These are phyloP conservation scores for Lutjanus argentimaculatus DNA, from an alignment of 2,797 vertebrate species.

Conservation along the genomic window DNA sequence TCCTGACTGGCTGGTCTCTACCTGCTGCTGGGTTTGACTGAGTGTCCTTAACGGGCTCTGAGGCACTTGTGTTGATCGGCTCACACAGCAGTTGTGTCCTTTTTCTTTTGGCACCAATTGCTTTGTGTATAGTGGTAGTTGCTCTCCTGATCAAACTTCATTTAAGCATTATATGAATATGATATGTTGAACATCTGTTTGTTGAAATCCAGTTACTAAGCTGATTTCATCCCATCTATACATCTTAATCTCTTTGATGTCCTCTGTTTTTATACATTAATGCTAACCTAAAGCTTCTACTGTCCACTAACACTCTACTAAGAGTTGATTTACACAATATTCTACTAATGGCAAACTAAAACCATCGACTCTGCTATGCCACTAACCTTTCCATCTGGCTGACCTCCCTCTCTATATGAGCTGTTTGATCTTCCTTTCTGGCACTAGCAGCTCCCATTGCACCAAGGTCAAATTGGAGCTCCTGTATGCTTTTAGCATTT, in stretches of 20 bases:
- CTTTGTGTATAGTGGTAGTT: conserved; percentile 21
- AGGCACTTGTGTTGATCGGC: conserved; percentile 28
- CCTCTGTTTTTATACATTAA: conserved; percentile 38
- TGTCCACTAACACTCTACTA: conserved; percentile 43
- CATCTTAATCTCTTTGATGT: conserved; percentile 29
- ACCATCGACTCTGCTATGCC: conserved; percentile 50
- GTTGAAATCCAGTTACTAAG: conserved; percentile 25
- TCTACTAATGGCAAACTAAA: conserved; percentile 55
- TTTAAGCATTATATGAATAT: conserved; percentile 26
- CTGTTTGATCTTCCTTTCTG: conserved; percentile 45
- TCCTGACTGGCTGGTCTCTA: conserved; percentile 23
- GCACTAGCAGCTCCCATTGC: conserved; percentile 39
- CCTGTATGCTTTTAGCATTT: conserved; percentile 55
- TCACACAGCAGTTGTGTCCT: conserved; percentile 7
- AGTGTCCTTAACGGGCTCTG: conserved; percentile 28
- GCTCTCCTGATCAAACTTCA: conserved; percentile 18
- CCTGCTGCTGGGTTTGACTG: conserved; percentile 34
- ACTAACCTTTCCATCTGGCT: conserved; percentile 70
- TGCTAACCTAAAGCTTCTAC: conserved; percentile 29
- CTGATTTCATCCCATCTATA: conserved; percentile 44
- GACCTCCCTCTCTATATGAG: conserved; percentile 55
- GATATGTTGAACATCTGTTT: conserved; percentile 50
- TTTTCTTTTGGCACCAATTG: conserved; percentile 37
- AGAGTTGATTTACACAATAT: conserved; percentile 44
- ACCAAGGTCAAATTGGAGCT: conserved; percentile 51